Conservation (phyloP, 2,797 vertebrate genomes). For the Phataginus tricuspis region DNA sequence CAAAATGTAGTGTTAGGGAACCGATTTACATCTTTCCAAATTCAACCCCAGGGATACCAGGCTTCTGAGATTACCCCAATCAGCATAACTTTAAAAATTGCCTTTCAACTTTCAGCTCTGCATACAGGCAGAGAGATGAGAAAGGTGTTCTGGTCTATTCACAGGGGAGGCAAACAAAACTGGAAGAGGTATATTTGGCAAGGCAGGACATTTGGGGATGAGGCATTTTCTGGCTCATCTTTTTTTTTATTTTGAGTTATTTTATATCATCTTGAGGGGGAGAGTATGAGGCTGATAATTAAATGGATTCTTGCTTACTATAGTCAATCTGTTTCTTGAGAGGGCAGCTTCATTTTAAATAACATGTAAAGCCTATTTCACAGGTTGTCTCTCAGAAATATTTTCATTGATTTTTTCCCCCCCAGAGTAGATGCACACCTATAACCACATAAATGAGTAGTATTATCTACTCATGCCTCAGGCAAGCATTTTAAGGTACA, state of each 20-base stretch:
- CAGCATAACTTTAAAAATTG: conserved; percentile 44
- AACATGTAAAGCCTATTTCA: not conserved
- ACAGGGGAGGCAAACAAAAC: not conserved
- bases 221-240: not conserved
- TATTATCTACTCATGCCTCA: not conserved
- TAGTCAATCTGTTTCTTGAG: not conserved
- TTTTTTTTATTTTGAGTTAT: not conserved
- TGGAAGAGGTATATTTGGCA: not conserved
- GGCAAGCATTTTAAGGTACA: not conserved
- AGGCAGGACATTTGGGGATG: rapidly evolving
- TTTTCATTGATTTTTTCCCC: not conserved
- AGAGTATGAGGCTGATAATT: not conserved
- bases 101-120: not conserved
- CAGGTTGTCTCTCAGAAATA: not conserved
- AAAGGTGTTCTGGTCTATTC: not conserved
- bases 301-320: not conserved
- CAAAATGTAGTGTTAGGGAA: conserved; percentile 75
- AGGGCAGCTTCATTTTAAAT: not conserved
- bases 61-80: conserved; percentile 68
- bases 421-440: not conserved
- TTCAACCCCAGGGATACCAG: conserved; percentile 69
- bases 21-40: conserved; percentile 74
- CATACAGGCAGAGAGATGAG: not conserved
- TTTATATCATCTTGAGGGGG: not conserved
- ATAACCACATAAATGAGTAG: not conserved